These are phyloP conservation scores for Ceratosolen solmsi DNA, from an alignment of 1,140 invertebrate species.

Conservation along the genomic window DNA sequence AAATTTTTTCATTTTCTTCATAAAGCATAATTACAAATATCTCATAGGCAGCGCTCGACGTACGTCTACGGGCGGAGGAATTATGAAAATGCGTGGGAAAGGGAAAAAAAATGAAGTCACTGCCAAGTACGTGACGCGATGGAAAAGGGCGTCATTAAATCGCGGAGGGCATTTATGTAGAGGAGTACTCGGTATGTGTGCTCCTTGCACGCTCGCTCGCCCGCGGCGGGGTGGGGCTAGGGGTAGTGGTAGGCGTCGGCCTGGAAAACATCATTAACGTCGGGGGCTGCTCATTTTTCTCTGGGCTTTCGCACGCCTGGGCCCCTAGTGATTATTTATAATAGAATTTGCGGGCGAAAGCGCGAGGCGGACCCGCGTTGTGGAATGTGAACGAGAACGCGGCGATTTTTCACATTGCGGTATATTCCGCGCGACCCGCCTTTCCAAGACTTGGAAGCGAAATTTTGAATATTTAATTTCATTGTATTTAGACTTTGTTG, in stretches of 20 bases:
- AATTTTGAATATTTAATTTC: not conserved
- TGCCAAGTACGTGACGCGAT: not conserved
- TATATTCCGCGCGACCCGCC: not conserved
- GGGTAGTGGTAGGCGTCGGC: not conserved
- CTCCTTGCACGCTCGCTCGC: too few relatives aligned
- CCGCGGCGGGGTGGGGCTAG: not conserved
- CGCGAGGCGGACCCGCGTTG: not conserved
- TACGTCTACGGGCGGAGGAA: not conserved
- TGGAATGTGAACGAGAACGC: not conserved
- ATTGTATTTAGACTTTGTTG: not conserved
- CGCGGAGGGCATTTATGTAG: not conserved
- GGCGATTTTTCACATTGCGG: not conserved
- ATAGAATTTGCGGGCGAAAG: not conserved
- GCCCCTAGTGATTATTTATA: not conserved
- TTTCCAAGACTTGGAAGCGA: not conserved
- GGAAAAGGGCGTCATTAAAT: slow-evolving; percentile 23
- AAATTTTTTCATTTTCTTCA: not conserved
- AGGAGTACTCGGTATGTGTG: not conserved
- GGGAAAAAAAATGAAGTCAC: not conserved
- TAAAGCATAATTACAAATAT: slow-evolving; percentile 20
- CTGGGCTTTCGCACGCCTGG: not conserved
- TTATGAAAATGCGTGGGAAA: slow-evolving; percentile 24
- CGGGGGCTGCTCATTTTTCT: not conserved
- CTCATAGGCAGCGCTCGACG: not conserved
- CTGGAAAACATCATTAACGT: slow-evolving; percentile 16